A percentile compares a stretch with the other conserved stretches of the same genome.
Evolutionary conservation across 2,888 invertebrate genomes (phyloP).

Genomic region (Andrena hattorfiana): DNA sequence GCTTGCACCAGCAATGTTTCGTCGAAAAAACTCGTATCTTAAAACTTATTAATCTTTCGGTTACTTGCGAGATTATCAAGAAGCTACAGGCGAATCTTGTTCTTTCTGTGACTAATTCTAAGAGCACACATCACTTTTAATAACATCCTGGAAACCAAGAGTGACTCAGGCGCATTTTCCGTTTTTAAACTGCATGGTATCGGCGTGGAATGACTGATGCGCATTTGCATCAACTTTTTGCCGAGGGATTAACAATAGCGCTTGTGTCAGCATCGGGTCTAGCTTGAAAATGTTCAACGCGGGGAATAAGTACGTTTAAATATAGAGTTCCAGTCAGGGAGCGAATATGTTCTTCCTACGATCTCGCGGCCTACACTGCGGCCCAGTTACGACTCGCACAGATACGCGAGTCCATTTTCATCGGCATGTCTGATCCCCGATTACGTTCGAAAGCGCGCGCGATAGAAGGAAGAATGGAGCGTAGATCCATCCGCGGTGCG

Average conservation of each 20-base stretch:
- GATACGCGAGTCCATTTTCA: not conserved
- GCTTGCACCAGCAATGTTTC: no score
- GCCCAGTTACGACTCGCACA: conserved; percentile 47
- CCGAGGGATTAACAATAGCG: conserved; percentile 51
- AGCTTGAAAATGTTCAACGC: conserved; percentile 48
- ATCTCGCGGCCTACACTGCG: conserved; percentile 71
- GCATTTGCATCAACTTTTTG: conserved; percentile 22
- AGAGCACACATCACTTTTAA: conserved; percentile 2
- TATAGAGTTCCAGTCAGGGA: conserved; percentile 74
- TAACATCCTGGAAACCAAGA: not conserved
- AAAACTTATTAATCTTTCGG: no score
- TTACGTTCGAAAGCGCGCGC: no score
- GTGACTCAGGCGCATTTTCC: conserved; percentile 10
- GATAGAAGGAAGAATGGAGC: no score
- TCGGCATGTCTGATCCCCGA: no score
- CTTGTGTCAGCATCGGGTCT: conserved; percentile 46
- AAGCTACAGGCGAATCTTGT: not conserved
- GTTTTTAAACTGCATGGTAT: not conserved
- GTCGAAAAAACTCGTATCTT: no score
- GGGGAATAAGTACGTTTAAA: conserved; percentile 69
- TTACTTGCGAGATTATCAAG: no score
- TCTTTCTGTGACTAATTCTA: not conserved
- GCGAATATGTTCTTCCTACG: conserved; percentile 75
- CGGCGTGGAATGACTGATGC: not conserved
- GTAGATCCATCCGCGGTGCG: no score